phyloP scores from a whole-genome alignment of 2,888 invertebrate genomes.

The Spilarctia lutea region DNA sequence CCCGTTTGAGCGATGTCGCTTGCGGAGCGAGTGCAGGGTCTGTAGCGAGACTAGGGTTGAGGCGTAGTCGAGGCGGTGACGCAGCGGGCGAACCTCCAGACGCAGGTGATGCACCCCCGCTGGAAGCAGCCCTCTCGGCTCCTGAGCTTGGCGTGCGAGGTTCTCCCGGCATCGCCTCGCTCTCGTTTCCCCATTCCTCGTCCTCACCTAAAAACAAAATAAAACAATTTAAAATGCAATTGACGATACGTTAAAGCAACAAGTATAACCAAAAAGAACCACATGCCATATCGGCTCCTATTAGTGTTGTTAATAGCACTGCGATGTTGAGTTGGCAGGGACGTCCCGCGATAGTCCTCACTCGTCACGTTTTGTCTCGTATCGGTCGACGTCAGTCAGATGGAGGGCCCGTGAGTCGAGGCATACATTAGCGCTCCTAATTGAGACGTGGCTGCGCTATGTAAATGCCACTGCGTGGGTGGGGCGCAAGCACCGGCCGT shows the following conservation, averaged over 20 bases:
- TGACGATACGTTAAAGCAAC: constrained; percentile 37
- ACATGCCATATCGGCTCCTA: constrained; percentile 71
- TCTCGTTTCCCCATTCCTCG: constrained; percentile 89
- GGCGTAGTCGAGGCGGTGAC: constrained; percentile 89
- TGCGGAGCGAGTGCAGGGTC: constrained; percentile 92
- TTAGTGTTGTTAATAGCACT: constrained; percentile 81
- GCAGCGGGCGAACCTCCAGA: constrained; percentile 71
- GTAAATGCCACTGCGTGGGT: constrained; percentile 85
- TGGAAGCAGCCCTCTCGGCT: constrained; percentile 76
- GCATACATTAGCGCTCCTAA: constrained; percentile 87
- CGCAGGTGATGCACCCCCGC: constrained; percentile 71
- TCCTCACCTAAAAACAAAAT: constrained; percentile 87
- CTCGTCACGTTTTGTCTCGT: constrained; percentile 84
- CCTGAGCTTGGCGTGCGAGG: constrained; percentile 83
- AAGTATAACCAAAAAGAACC: constrained; percentile 62
- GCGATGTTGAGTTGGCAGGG: constrained; percentile 74
- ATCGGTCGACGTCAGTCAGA: constrained; percentile 84
- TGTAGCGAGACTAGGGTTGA: constrained; percentile 93
- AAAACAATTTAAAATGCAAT: constrained; percentile 40
- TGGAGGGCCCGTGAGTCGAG: constrained; percentile 80
- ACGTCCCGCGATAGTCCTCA: constrained; percentile 79
- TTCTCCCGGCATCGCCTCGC: constrained; percentile 86
- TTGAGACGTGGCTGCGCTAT: constrained; percentile 86
- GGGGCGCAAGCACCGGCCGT: constrained; percentile 66
- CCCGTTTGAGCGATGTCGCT: constrained; percentile 85